Percentiles rank a stretch among this genome's conserved stretches.
phyloP scores from a whole-genome alignment of 2,888 invertebrate genomes.

The Eudemis profundana region DNA sequence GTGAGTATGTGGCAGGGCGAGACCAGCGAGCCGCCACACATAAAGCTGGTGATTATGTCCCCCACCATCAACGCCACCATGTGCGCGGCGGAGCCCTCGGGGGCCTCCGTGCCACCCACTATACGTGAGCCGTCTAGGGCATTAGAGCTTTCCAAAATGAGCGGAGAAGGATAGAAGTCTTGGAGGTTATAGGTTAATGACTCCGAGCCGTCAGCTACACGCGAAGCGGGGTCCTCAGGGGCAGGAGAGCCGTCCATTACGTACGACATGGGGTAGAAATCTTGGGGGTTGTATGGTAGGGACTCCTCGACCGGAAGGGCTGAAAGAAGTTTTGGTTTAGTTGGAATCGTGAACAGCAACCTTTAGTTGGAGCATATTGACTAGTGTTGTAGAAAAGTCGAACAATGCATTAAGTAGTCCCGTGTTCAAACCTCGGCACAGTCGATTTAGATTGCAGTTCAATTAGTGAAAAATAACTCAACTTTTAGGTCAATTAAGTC shows the following conservation, averaged over 20 bases:
- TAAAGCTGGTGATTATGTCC: neutral
- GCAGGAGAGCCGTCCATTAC: too few relatives aligned
- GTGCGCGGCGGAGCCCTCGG: constrained; percentile 31
- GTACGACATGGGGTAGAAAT: constrained; percentile 9
- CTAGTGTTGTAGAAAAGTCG: too few relatives aligned
- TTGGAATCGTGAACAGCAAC: neutral
- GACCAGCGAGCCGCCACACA: constrained; percentile 42
- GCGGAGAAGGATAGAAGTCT: constrained; percentile 9
- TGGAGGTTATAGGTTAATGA: constrained; percentile 1
- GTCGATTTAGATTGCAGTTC: too few relatives aligned
- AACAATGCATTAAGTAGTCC: too few relatives aligned
- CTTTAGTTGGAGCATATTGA: too few relatives aligned
- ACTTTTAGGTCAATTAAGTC: too few relatives aligned
- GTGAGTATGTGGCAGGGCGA: constrained; percentile 12
- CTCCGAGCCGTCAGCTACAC: too few relatives aligned
- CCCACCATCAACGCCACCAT: constrained; percentile 41
- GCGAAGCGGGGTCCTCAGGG: too few relatives aligned
- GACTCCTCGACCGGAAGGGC: constrained; percentile 14
- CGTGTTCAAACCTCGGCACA: too few relatives aligned
- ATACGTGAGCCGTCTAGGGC: constrained; percentile 27
- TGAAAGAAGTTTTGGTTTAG: neutral
- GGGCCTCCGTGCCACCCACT: constrained; percentile 40
- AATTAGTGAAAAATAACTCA: too few relatives aligned
- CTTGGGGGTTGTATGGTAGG: constrained; percentile 16
- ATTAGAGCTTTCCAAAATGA: neutral